Conservation (phyloP, 2,113 vertebrate species). For the Porphyrio hochstetteri region DNA sequence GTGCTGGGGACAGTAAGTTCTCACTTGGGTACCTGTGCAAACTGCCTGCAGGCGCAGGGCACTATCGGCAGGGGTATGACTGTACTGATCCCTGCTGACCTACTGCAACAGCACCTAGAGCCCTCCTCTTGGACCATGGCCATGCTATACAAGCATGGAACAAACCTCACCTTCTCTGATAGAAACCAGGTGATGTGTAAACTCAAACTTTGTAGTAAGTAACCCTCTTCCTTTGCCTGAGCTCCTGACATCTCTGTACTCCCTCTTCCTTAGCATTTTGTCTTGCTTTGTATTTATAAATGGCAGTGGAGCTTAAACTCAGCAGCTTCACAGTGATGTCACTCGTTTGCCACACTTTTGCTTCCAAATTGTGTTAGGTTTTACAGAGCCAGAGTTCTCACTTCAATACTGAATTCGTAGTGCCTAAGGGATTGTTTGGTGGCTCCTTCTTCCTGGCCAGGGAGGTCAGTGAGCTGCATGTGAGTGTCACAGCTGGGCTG, state of each 20-base stretch:
- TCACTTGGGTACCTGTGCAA: fast-evolving
- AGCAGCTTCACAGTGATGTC: neutral
- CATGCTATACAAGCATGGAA: neutral
- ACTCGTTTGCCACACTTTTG: neutral
- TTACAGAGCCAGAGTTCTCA: neutral
- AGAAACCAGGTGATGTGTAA: neutral
- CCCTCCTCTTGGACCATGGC: neutral
- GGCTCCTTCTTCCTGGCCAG: neutral
- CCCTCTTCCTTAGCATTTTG: neutral
- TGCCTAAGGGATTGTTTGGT: neutral
- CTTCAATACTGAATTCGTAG: neutral
- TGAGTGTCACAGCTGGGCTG: neutral
- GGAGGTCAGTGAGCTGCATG: fast-evolving
- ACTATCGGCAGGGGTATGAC: neutral
- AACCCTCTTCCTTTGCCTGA: neutral
- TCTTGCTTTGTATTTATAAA: neutral
- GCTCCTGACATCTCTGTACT: neutral
- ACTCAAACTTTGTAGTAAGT: neutral
- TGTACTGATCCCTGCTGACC: neutral
- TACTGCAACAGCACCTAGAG: neutral
- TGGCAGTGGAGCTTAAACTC: neutral
- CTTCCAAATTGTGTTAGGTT: neutral
- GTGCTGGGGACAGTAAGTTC: neutral
- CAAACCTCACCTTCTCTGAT: neutral
- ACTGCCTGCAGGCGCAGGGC: fast-evolving